A percentile compares a stretch with the other conserved stretches of the same genome.
Evolutionary conservation across 2,113 vertebrate genomes (phyloP).

Genomic region (Sakesphorus luctuosus): DNA sequence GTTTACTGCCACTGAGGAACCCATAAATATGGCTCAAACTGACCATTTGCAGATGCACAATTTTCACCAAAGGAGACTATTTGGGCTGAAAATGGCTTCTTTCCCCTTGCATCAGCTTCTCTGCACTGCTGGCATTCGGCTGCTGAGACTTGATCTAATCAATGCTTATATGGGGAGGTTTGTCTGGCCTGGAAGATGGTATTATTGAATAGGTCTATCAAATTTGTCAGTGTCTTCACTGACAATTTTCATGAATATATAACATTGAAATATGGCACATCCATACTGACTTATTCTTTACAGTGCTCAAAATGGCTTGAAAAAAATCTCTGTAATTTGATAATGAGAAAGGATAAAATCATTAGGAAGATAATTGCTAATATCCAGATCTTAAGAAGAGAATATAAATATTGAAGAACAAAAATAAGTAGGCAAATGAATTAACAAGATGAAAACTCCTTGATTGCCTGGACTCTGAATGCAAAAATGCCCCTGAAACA

Average conservation of each 20-base stretch:
- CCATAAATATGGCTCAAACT: neutral
- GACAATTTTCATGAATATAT: constrained; percentile 62
- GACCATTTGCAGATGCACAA: neutral
- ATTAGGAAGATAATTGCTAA: constrained; percentile 35
- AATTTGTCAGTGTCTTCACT: constrained; percentile 9
- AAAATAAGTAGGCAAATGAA: constrained; percentile 40
- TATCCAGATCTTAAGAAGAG: constrained; percentile 8
- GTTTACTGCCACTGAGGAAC: accelerated
- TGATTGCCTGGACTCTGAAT: neutral
- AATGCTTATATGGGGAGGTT: constrained; percentile 6
- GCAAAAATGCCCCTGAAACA: neutral
- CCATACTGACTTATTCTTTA: constrained; percentile 3
- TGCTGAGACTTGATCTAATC: constrained; percentile 50
- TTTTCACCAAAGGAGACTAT: neutral
- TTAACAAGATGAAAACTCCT: neutral
- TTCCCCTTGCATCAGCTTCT: neutral
- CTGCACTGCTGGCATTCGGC: neutral
- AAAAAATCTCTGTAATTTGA: constrained; percentile 32
- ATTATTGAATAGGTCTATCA: constrained; percentile 43
- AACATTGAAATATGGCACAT: constrained; percentile 42
- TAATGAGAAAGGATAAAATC: constrained; percentile 42
- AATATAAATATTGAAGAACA: constrained; percentile 23
- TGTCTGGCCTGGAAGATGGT: constrained; percentile 33
- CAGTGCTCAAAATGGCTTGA: neutral
- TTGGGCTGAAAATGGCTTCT: neutral